Percentiles rank a stretch among this genome's conserved stretches.
Evolutionary conservation across 2,888 invertebrate species (phyloP).

Genomic region (Serrognathus titanus): DNA sequence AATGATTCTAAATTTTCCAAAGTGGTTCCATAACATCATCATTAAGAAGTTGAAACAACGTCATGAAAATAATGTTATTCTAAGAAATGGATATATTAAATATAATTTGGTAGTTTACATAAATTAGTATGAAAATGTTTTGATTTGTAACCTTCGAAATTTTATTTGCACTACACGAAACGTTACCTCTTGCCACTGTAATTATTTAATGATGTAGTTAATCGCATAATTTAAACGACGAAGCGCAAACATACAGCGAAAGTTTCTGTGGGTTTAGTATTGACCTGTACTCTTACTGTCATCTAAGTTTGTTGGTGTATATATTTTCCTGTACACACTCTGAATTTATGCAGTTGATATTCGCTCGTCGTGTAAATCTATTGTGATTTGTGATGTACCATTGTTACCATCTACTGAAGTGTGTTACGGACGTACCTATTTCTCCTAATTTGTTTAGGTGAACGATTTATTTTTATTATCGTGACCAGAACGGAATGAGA

Average conservation of each 20-base stretch:
- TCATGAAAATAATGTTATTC: too few species aligned
- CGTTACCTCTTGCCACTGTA: too few species aligned
- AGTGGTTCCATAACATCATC: too few species aligned
- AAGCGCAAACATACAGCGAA: not conserved
- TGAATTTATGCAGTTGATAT: not conserved
- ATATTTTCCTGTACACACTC: not conserved
- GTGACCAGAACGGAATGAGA: not conserved
- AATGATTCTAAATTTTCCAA: too few species aligned
- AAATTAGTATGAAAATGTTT: too few species aligned
- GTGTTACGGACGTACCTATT: conserved; percentile 3
- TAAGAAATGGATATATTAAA: too few species aligned
- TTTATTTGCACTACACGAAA: too few species aligned
- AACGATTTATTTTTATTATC: too few species aligned
- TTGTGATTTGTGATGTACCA: conserved; percentile 3
- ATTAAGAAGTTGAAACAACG: too few species aligned
- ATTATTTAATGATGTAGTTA: too few species aligned
- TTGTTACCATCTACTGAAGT: conserved; percentile 2
- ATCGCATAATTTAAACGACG: not conserved
- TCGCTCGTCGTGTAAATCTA: not conserved
- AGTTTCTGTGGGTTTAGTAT: not conserved
- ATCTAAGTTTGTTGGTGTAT: not conserved
- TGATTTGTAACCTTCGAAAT: too few species aligned
- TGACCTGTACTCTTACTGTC: not conserved
- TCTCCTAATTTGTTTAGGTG: not conserved
- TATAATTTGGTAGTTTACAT: too few species aligned